These are phyloP conservation scores for Oscheius onirici DNA, from an alignment of 2,888 invertebrate genomes.

Conservation along the genomic window DNA sequence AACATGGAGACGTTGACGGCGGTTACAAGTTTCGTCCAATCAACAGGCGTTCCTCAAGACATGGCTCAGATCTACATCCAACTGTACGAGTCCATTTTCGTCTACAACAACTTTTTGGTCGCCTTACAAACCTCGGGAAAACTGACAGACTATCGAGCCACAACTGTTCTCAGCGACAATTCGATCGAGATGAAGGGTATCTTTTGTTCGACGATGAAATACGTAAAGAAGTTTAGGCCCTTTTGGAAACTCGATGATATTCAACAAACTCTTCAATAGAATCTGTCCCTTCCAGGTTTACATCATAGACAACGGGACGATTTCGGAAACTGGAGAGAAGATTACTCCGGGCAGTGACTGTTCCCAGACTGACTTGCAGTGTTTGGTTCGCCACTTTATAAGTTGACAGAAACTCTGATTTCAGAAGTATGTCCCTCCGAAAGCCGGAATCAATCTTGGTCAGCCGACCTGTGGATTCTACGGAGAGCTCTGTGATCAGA, in stretches of 20 bases:
- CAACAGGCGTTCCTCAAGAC: neutral
- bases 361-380: neutral
- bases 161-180: neutral
- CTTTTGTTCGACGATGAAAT: neutral
- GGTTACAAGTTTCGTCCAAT: neutral
- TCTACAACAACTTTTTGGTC: slow-evolving; percentile 6
- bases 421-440: slow-evolving; percentile 29
- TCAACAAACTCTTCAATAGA: slow-evolving; percentile 20
- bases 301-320: slow-evolving; percentile 17
- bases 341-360: neutral
- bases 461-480: slow-evolving; percentile 64
- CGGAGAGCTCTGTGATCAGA: slow-evolving; percentile 65
- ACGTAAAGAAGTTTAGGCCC: slow-evolving; percentile 4
- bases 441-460: slow-evolving; percentile 49
- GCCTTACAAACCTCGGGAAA: neutral
- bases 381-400: neutral
- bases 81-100: slow-evolving; percentile 24
- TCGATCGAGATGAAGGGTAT: neutral
- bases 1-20: neutral
- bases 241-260: slow-evolving; percentile 10
- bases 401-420: neutral
- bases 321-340: slow-evolving; percentile 6
- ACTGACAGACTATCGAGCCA: slow-evolving; percentile 4
- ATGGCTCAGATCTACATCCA: slow-evolving; percentile 16
- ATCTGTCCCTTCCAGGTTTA: slow-evolving; percentile 25